Evolutionary conservation across 92 coral and sea anemone species (phyloP).

Genomic region (Umimayanthus kanabou): DNA sequence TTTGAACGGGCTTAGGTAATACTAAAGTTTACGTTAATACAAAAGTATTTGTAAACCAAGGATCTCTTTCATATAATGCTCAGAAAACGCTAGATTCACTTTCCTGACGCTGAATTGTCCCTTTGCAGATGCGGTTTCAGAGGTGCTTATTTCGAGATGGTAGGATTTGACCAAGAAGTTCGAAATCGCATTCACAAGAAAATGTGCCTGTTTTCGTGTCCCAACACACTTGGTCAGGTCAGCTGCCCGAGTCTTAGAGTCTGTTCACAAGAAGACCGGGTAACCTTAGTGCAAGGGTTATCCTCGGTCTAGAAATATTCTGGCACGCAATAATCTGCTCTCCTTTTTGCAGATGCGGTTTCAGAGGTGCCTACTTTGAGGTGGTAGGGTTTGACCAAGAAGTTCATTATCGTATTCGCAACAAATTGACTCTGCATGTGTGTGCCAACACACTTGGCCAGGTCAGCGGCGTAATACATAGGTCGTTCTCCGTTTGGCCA

Average conservation of each 20-base stretch:
- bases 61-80: too few relatives aligned
- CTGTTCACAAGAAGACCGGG: not conserved
- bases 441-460: slow-evolving; percentile 70
- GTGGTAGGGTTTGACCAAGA: slow-evolving; percentile 73
- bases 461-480: slow-evolving; percentile 34
- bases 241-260: not conserved
- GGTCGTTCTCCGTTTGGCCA: too few relatives aligned
- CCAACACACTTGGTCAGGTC: slow-evolving; percentile 78
- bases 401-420: slow-evolving; percentile 44
- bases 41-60: too few relatives aligned
- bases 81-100: too few relatives aligned
- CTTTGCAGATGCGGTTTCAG: slow-evolving; percentile 69
- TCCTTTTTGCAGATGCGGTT: slow-evolving; percentile 56
- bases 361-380: slow-evolving; percentile 82
- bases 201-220: slow-evolving; percentile 51
- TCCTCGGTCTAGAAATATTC: too few relatives aligned
- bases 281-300: not conserved
- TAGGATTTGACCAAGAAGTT: slow-evolving; percentile 76
- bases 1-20: too few relatives aligned
- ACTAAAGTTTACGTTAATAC: too few relatives aligned
- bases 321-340: too few relatives aligned
- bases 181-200: slow-evolving; percentile 35
- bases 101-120: not conserved
- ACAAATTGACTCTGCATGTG: slow-evolving; percentile 44
- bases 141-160: slow-evolving; percentile 75